Conservation (phyloP, 92 coral and sea anemone species). For the Zoanthus sociatus region DNA sequence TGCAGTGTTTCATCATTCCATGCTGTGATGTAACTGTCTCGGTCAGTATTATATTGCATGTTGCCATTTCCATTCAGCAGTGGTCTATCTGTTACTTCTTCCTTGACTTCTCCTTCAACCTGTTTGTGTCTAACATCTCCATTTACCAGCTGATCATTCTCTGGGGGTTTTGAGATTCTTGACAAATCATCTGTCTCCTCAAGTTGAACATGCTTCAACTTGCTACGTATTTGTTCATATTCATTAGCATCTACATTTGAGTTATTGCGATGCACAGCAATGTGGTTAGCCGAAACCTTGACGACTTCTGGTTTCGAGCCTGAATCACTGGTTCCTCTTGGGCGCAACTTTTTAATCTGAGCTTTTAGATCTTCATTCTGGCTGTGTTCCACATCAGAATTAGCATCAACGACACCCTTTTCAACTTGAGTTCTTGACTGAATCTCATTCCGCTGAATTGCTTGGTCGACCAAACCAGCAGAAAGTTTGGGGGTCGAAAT, state of each 20-base stretch:
- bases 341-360: slow-evolving; percentile 73
- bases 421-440: slow-evolving; percentile 38
- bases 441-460: slow-evolving; percentile 44
- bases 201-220: slow-evolving; percentile 66
- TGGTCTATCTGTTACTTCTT: not conserved
- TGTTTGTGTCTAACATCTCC: slow-evolving; percentile 40
- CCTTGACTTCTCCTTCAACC: not conserved
- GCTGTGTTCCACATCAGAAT: slow-evolving; percentile 45
- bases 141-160: slow-evolving; percentile 46
- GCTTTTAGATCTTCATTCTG: slow-evolving; percentile 66
- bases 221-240: slow-evolving; percentile 69
- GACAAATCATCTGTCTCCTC: slow-evolving; percentile 30
- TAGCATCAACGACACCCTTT: slow-evolving; percentile 37
- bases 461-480: slow-evolving; percentile 72
- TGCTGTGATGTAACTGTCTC: slow-evolving; percentile 13
- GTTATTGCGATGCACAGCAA: slow-evolving; percentile 37
- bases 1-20: slow-evolving; percentile 27
- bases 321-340: slow-evolving; percentile 51
- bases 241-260: slow-evolving; percentile 42
- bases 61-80: not conserved
- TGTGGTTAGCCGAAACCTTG: slow-evolving; percentile 9
- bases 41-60: not conserved
- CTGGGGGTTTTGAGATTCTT: slow-evolving; percentile 24
- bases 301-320: slow-evolving; percentile 42
- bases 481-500: slow-evolving; percentile 64